These are phyloP conservation scores for Timema cristinae DNA, from an alignment of 2,888 invertebrate genomes.

Conservation along the genomic window DNA sequence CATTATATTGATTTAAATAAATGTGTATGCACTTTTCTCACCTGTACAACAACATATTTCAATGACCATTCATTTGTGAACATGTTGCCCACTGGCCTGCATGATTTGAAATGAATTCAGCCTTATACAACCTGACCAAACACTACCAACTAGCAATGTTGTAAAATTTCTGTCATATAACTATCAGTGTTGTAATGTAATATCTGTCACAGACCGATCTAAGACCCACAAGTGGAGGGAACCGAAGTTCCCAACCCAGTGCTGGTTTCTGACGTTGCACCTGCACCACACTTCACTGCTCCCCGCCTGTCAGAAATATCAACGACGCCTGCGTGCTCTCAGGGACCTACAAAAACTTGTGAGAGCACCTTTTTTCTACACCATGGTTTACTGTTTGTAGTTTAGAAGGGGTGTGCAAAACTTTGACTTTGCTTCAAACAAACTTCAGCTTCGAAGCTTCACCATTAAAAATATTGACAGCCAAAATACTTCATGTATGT, in stretches of 20 bases:
- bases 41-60: no score
- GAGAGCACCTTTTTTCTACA: slow-evolving; percentile 19
- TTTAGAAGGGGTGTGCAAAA: neutral
- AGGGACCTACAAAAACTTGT: slow-evolving; percentile 84
- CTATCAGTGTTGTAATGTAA: no score
- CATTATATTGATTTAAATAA: no score
- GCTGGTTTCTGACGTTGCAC: slow-evolving; percentile 94
- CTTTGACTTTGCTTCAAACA: no score
- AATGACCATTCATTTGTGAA: no score
- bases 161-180: no score
- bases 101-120: no score
- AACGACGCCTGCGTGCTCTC: slow-evolving; percentile 67
- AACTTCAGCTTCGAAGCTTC: no score
- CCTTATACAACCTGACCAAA: no score
- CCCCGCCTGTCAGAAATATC: slow-evolving; percentile 83
- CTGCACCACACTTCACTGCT: slow-evolving; percentile 89
- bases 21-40: no score
- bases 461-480: neutral
- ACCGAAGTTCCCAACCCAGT: slow-evolving; percentile 91
- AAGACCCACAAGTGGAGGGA: slow-evolving; percentile 63
- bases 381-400: neutral
- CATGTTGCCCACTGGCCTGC: no score
- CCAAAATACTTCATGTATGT: neutral
- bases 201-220: slow-evolving; percentile 45
- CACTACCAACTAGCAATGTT: no score